phyloP scores from a whole-genome alignment of 2,113 vertebrate species.

The Myotis davidii region DNA sequence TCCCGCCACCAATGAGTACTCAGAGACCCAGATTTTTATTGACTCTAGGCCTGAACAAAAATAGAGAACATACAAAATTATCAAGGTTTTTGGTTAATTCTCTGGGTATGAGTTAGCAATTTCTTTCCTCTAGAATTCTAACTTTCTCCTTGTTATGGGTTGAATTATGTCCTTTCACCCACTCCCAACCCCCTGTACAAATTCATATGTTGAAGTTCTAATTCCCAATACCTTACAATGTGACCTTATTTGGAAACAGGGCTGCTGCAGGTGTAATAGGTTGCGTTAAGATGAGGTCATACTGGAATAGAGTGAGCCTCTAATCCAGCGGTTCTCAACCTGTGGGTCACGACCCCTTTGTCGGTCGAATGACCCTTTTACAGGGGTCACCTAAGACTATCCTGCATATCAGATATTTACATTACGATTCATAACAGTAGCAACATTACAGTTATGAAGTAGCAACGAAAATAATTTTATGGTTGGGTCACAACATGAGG shows the following conservation, averaged over 20 bases:
- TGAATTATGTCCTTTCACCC: neutral
- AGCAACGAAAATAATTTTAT: no score
- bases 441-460: no score
- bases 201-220: neutral
- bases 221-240: neutral
- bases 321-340: neutral
- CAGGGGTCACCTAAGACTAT: no score
- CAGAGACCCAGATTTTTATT: neutral
- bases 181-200: neutral
- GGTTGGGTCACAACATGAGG: no score
- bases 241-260: constrained; percentile 3
- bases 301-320: neutral
- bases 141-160: neutral
- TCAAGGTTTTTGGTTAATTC: neutral
- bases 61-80: neutral
- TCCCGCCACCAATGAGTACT: neutral
- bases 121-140: constrained; percentile 43
- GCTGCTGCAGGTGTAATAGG: neutral
- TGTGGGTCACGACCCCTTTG: no score
- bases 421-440: no score
- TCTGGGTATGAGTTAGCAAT: neutral
- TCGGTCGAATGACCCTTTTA: no score
- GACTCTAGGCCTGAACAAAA: neutral
- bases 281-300: neutral
- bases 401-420: no score